Evolutionary conservation across 2,113 vertebrate genomes (phyloP).

Genomic region (Etheostoma cragini): DNA sequence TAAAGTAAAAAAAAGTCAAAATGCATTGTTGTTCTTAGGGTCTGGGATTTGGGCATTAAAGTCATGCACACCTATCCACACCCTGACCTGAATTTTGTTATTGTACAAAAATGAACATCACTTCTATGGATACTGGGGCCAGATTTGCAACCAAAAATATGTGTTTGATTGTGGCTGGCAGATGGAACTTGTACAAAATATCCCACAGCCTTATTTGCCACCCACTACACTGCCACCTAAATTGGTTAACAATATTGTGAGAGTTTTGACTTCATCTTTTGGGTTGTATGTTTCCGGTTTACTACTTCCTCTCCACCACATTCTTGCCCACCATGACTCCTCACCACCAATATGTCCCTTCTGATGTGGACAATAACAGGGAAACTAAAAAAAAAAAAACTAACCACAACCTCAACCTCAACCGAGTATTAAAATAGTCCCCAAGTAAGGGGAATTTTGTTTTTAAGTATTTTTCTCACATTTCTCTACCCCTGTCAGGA

Average conservation of each 20-base stretch:
- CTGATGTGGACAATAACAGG: constrained; percentile 43
- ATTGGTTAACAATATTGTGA: constrained; percentile 26
- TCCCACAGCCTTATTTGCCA: constrained; percentile 34
- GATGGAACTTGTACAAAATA: constrained; percentile 25
- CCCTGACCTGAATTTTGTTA: not conserved
- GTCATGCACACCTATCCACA: not conserved
- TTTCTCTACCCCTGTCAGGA: not conserved
- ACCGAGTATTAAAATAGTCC: constrained; percentile 22
- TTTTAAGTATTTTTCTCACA: constrained; percentile 14
- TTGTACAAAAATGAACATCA: not conserved
- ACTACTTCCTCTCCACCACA: constrained; percentile 21
- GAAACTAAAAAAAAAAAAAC: constrained; percentile 6
- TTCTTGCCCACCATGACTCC: constrained; percentile 27
- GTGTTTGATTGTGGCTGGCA: not conserved
- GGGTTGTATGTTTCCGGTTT: constrained; percentile 31
- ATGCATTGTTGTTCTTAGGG: not conserved
- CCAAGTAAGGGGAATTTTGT: constrained; percentile 18
- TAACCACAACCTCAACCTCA: constrained; percentile 24
- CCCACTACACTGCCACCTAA: constrained; percentile 43
- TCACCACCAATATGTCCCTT: constrained; percentile 21
- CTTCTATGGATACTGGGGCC: not conserved
- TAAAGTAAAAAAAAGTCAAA: not conserved
- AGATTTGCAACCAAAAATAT: constrained; percentile 22
- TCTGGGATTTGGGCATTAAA: not conserved
- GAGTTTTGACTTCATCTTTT: constrained; percentile 19